Conservation (phyloP, 2,888 invertebrate genomes). For the Xylota sylvarum region DNA sequence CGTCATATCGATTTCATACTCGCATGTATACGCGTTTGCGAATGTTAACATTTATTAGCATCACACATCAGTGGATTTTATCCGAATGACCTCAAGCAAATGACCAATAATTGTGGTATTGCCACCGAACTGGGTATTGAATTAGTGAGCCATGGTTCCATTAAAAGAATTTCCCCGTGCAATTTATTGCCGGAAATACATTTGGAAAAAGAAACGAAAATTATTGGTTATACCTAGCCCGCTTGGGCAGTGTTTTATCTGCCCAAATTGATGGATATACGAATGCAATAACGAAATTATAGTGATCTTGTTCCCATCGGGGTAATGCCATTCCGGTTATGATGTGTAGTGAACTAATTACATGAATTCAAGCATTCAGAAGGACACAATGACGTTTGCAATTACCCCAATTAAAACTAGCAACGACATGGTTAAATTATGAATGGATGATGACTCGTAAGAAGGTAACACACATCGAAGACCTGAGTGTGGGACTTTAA, state of each 20-base stretch:
- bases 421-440: too few species aligned
- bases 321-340: not conserved
- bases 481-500: too few species aligned
- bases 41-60: slow-evolving; percentile 55
- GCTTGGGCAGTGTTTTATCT: not conserved
- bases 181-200: slow-evolving; percentile 9
- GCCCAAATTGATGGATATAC: not conserved
- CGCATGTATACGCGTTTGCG: not conserved
- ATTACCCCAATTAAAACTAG: slow-evolving; percentile 15
- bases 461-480: too few species aligned
- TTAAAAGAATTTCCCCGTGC: slow-evolving; percentile 25
- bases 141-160: slow-evolving; percentile 21
- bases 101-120: slow-evolving; percentile 43
- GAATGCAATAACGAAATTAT: not conserved
- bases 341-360: not conserved
- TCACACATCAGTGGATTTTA: slow-evolving; percentile 44
- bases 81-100: slow-evolving; percentile 40
- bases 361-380: not conserved
- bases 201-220: slow-evolving; percentile 1
- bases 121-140: slow-evolving; percentile 25
- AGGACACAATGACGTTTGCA: not conserved
- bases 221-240: not conserved
- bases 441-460: too few species aligned
- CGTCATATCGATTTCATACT: not conserved
- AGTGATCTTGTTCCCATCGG: slow-evolving; percentile 1